Base-by-base conservation (phyloP, 2,888 invertebrate species). In the Calliscelio sp. region DNA sequence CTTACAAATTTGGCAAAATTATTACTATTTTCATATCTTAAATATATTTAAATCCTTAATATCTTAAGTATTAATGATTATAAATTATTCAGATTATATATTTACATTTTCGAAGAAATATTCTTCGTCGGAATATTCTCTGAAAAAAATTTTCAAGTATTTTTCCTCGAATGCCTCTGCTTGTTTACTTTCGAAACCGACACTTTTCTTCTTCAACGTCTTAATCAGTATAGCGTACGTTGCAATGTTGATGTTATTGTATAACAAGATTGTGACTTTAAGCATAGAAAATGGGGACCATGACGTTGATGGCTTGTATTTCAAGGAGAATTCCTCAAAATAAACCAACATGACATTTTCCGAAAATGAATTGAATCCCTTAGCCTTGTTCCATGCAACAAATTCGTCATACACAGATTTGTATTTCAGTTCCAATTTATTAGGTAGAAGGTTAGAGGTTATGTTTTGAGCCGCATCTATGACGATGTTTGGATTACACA, bases 111-210 rank as follows among this genome's bases (percentile, higher is more conserved):
- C 44, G 4, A 44, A 44, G 14, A 44, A 14, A 44, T 44, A 44
- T 44, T n/a, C 44, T 10, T 44, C 8, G n/a, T 44, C 44, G 4
- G 44, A 44, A 44, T 11, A 44, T 44, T 44, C 14, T 44, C 4
- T 44, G 44, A 44, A 44, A 44, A 44, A 44, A n/a, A n/a, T n/a
- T n/a, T n/a, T n/a, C n/a, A n/a, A n/a, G n/a, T 44, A 44, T 44
- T 44, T 44, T 44, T 6, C 32, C 10, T 32, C 32, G 10, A 32
- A 32, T 32, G 10, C 32, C 10, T 32, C 10, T 7, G 32, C 32
- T 32, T 10, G 32, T 44, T 10, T 44, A 44, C 44, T 44, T 44
- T 14, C 14, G 14, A 10, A 44, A 44, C 6, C 44, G 14, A 44
- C 44, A n/a, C 44, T 44, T 44, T 44, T 44, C n/a, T 44, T 44